Base-by-base conservation (phyloP, 2,113 vertebrate species). In the Verasper variegatus region DNA sequence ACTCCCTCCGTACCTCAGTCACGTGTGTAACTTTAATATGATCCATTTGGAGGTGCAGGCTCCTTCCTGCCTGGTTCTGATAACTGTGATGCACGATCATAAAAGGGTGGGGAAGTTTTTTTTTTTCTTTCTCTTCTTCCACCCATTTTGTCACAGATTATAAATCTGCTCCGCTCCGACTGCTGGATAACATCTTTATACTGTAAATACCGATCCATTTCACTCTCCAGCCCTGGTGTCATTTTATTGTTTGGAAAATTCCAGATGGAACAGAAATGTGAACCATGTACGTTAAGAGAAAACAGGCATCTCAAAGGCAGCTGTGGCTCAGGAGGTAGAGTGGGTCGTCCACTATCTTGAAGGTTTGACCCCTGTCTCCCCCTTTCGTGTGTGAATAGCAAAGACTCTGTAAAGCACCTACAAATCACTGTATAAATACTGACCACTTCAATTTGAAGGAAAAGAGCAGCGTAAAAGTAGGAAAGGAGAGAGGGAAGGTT, bases 31-130 rank as follows among this genome's bases (percentile, higher is more conserved):
- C 52, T 71, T 66, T 81, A 81, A 86, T 85, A 18, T n/a, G 66
- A 78, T 66, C 72, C 76, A 74, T 69, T 82, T 57, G 76, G 31
- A 76, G 70, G 58, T 49, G 45, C 71, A 45, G 61, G 21, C 58
- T 77, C 66, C 66, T 61, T 81, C 31, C 71, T 78, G 74, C 80
- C 78, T 90, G 83, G 58, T 86, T 89, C 77, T 55, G 51, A 89
- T 86, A 88, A 81, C 26, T 59, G 37, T 26, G 61, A 68, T 77
- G 63, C 57, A 87, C 75, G 21, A 26, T 71, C 68, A 71, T 24
- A 51, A 14, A 15, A 24, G 74, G 68, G 68, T 71, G 75, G 17
- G 58, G 37, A 1, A 75, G 52, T 1, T 51, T 75, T 76, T 45
- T 49, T 51, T 51, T 11, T 17, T n/a, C 7, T 20, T 23, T 15